Evolutionary conservation across 2,797 vertebrate genomes (phyloP).

Genomic region (Glossophaga mutica): DNA sequence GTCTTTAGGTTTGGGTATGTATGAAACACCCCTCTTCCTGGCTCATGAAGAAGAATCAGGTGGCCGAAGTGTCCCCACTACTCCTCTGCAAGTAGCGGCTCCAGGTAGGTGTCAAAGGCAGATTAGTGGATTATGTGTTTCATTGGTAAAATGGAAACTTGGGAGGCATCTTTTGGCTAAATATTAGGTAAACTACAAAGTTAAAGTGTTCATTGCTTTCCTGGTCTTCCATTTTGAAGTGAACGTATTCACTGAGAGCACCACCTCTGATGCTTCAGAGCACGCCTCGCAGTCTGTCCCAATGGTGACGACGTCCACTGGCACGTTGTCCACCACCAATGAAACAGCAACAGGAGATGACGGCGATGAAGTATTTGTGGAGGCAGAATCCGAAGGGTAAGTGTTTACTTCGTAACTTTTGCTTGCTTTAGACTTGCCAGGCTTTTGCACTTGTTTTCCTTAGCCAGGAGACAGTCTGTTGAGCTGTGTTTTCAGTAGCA

Average conservation of each 20-base stretch:
- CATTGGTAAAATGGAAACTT: neutral
- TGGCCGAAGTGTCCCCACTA: conserved; percentile 96
- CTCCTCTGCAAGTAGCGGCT: conserved; percentile 94
- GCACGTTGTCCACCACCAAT: conserved; percentile 84
- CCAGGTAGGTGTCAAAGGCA: conserved; percentile 85
- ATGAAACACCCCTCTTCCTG: conserved; percentile 96
- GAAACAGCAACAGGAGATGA: conserved; percentile 87
- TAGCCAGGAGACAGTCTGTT: neutral
- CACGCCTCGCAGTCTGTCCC: conserved; percentile 95
- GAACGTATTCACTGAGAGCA: conserved; percentile 89
- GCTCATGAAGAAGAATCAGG: conserved; percentile 97
- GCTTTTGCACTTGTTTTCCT: conserved; percentile 2
- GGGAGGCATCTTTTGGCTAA: neutral
- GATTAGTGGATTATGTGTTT: neutral
- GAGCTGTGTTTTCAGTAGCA: neutral
- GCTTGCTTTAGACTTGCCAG: neutral
- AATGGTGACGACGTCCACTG: conserved; percentile 95
- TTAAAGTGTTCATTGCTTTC: neutral
- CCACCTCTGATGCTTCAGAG: conserved; percentile 88
- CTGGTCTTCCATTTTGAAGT: conserved; percentile 76
- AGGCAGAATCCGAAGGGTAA: conserved; percentile 93
- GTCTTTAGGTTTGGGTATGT: conserved; percentile 94
- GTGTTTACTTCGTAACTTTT: neutral
- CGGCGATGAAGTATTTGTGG: conserved; percentile 90
- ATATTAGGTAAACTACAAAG: neutral